phyloP scores from a whole-genome alignment of 2,797 vertebrate genomes.

The Amphiprion clarkii region DNA sequence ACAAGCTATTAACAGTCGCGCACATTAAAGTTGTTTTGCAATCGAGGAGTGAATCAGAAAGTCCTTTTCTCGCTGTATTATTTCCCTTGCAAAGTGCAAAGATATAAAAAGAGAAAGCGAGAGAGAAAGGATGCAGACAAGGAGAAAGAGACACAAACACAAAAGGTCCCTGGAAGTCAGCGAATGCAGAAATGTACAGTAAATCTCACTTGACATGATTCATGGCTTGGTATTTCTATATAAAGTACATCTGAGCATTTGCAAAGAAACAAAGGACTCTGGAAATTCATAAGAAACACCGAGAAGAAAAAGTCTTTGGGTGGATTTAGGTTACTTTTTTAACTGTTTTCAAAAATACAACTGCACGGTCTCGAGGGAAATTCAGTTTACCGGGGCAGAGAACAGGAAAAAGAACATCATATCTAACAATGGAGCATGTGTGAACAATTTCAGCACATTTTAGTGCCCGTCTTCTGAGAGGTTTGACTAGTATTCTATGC shows the following conservation, averaged over 20 bases:
- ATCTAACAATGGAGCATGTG: conserved; percentile 30
- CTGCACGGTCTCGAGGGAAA: conserved; percentile 37
- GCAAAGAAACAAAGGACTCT: conserved; percentile 48
- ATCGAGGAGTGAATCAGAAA: conserved; percentile 62
- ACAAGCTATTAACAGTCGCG: conserved; percentile 69
- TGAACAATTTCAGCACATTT: conserved; percentile 32
- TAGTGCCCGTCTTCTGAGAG: conserved; percentile 4
- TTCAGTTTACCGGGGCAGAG: conserved; percentile 36
- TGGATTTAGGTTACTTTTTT: conserved; percentile 50
- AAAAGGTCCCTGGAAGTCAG: conserved; percentile 68
- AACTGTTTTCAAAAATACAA: conserved; percentile 51
- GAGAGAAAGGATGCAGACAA: conserved; percentile 9
- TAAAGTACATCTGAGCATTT: conserved; percentile 65
- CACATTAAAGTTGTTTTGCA: conserved; percentile 69
- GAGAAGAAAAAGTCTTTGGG: conserved; percentile 31
- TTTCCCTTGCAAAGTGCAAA: conserved; percentile 51
- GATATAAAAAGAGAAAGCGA: conserved; percentile 45
- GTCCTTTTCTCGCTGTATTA: conserved; percentile 51
- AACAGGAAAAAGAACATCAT: conserved; percentile 1
- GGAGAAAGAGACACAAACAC: conserved; percentile 51
- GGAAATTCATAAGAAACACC: conserved; percentile 24
- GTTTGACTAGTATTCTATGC: conserved; percentile 1
- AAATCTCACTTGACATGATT: conserved; percentile 71
- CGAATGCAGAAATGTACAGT: conserved; percentile 62
- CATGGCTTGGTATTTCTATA: conserved; percentile 65